A percentile compares a stretch with the other conserved stretches of the same genome.
phyloP scores from a whole-genome alignment of 2,888 invertebrate species.

The Oasisia sp. region DNA sequence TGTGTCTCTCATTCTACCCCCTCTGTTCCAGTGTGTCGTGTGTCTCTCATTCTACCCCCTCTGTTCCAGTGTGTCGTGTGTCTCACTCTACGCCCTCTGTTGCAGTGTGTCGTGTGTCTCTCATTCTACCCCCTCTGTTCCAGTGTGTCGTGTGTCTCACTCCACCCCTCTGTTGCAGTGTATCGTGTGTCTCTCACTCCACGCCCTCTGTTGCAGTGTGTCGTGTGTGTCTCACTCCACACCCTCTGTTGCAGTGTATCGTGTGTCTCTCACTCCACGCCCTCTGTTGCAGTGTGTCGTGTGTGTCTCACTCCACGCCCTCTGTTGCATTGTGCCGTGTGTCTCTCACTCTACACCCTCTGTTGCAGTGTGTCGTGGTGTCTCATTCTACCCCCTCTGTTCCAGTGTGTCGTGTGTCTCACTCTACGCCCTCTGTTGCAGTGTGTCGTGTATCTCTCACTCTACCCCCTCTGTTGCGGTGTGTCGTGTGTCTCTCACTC shows the following conservation, averaged over 20 bases:
- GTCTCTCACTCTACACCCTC: constrained; percentile 17
- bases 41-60: too few relatives aligned
- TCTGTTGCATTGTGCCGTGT: neutral
- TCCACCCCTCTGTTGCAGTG: constrained; percentile 72
- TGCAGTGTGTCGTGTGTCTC: neutral
- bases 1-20: too few relatives aligned
- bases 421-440: too few relatives aligned
- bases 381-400: too few relatives aligned
- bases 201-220: too few relatives aligned
- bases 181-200: constrained; percentile 87
- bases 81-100: neutral
- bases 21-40: too few relatives aligned
- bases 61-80: neutral
- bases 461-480: too few relatives aligned
- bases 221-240: too few relatives aligned
- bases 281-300: neutral
- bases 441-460: too few relatives aligned
- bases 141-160: neutral
- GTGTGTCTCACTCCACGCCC: neutral
- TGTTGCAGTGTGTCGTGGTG: constrained; percentile 86
- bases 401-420: too few relatives aligned
- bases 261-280: neutral
- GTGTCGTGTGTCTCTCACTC: too few relatives aligned
- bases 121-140: neutral
- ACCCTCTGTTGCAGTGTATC: too few relatives aligned